A percentile compares a stretch with the other conserved stretches of the same genome.
Evolutionary conservation across 2,888 invertebrate genomes (phyloP).

Genomic region (Venustoraphidia nigricollis): DNA sequence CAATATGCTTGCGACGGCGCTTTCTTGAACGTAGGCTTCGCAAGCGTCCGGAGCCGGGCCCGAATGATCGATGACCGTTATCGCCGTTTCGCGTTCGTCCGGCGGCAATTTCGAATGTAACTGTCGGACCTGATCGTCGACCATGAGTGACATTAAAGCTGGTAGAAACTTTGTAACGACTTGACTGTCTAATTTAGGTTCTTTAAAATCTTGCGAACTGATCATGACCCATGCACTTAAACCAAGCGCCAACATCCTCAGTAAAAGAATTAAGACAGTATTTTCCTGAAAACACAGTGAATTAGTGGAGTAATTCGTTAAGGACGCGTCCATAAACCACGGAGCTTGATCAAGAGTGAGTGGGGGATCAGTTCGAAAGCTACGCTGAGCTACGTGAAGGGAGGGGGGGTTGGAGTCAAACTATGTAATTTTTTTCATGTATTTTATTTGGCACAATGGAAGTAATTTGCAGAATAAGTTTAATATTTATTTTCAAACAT

Average conservation of each 20-base stretch:
- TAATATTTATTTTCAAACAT: too few relatives aligned
- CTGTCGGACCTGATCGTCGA: slow-evolving; percentile 70
- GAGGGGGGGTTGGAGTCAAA: too few relatives aligned
- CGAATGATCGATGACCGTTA: slow-evolving; percentile 86
- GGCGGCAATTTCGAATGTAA: slow-evolving; percentile 76
- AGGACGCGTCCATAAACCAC: too few relatives aligned
- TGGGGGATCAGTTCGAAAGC: too few relatives aligned
- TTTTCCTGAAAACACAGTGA: slow-evolving; percentile 49
- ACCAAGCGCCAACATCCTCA: slow-evolving; percentile 86
- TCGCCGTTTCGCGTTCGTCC: slow-evolving; percentile 84
- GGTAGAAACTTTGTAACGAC: slow-evolving; percentile 91
- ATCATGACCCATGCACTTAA: slow-evolving; percentile 96
- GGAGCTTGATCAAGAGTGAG: too few relatives aligned
- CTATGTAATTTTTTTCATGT: too few relatives aligned
- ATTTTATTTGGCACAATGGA: too few relatives aligned
- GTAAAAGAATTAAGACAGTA: slow-evolving; percentile 69
- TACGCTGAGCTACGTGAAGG: too few relatives aligned
- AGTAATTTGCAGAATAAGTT: too few relatives aligned
- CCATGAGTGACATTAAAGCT: slow-evolving; percentile 85
- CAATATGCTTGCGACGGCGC: slow-evolving; percentile 78
- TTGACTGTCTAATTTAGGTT: slow-evolving; percentile 85
- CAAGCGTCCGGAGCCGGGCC: slow-evolving; percentile 88
- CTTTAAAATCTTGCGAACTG: slow-evolving; percentile 87
- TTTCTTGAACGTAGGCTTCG: slow-evolving; percentile 81
- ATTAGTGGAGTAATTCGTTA: background rate